Conservation (phyloP, 2,888 invertebrate genomes). For the Trichopoda pennipes region DNA sequence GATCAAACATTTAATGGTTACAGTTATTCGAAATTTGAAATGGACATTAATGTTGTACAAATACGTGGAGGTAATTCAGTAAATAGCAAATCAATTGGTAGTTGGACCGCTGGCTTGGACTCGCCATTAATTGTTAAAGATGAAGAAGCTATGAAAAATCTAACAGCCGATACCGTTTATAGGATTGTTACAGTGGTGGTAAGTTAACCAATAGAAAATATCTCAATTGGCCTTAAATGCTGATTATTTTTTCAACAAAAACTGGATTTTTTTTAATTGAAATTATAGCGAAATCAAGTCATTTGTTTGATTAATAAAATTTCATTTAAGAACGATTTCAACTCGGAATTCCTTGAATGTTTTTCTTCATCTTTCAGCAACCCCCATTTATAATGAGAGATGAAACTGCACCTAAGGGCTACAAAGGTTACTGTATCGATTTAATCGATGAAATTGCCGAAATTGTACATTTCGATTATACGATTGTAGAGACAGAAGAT, state of each 20-base stretch:
- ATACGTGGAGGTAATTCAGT: constrained; percentile 88
- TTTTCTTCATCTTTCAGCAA: constrained; percentile 83
- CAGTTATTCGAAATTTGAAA: constrained; percentile 88
- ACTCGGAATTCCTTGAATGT: background rate
- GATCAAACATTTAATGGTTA: constrained; percentile 84
- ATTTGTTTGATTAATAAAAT: too few species aligned
- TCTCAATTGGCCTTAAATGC: background rate
- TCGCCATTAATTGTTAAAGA: constrained; percentile 85
- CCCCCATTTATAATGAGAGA: constrained; percentile 91
- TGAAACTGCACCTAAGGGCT: constrained; percentile 85
- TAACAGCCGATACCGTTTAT: constrained; percentile 91
- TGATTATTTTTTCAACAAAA: background rate
- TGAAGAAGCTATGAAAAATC: constrained; percentile 86
- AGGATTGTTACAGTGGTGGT: constrained; percentile 92
- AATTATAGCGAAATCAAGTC: too few species aligned
- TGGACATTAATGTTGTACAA: constrained; percentile 86
- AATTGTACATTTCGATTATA: constrained; percentile 94
- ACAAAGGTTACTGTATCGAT: constrained; percentile 96
- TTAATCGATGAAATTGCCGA: constrained; percentile 92
- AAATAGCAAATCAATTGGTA: constrained; percentile 86
- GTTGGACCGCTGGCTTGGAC: constrained; percentile 89
- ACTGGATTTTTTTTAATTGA: too few species aligned
- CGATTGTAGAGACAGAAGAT: constrained; percentile 90
- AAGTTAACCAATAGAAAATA: constrained; percentile 75
- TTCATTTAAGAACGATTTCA: too few species aligned